Evolutionary conservation across 2,888 invertebrate genomes (phyloP).

Genomic region (Digitonthophagus gazella): DNA sequence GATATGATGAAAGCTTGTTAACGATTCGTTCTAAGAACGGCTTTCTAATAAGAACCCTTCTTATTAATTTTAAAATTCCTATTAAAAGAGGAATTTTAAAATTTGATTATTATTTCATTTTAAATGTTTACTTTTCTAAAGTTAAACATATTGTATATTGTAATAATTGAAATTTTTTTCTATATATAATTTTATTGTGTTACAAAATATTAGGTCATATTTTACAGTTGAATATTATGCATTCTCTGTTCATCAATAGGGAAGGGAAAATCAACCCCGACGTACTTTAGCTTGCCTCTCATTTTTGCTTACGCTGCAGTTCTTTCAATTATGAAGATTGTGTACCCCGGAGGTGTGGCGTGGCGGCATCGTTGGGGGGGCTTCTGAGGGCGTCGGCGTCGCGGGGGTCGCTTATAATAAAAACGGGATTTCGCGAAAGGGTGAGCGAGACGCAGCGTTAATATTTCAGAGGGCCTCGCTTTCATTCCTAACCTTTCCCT

Average conservation of each 20-base stretch:
- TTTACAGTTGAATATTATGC: background rate
- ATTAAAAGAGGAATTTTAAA: no score
- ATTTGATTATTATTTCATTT: background rate
- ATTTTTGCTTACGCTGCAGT: constrained; percentile 25
- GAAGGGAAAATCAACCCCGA: background rate
- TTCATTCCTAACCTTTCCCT: constrained; percentile 12
- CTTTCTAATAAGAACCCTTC: background rate
- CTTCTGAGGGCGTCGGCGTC: background rate
- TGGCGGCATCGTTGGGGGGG: constrained; percentile 1
- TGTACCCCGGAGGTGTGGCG: constrained; percentile 24
- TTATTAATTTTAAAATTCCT: background rate
- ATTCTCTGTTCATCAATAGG: background rate
- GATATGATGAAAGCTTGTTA: constrained; percentile 15
- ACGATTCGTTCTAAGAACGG: background rate
- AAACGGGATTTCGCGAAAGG: constrained; percentile 18
- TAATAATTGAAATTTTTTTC: no score
- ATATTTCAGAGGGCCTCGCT: constrained; percentile 12
- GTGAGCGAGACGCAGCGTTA: constrained; percentile 6
- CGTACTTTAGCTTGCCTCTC: constrained; percentile 9
- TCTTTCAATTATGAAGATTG: constrained; percentile 35
- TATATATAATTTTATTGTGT: no score
- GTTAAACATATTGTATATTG: no score
- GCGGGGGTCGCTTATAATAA: constrained; percentile 7
- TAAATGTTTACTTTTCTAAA: no score
- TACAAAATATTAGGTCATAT: no score